Percentiles rank a stretch among this genome's conserved stretches.
Conservation (phyloP, 2,888 invertebrate genomes). For the Tanaodytes sp. region DNA sequence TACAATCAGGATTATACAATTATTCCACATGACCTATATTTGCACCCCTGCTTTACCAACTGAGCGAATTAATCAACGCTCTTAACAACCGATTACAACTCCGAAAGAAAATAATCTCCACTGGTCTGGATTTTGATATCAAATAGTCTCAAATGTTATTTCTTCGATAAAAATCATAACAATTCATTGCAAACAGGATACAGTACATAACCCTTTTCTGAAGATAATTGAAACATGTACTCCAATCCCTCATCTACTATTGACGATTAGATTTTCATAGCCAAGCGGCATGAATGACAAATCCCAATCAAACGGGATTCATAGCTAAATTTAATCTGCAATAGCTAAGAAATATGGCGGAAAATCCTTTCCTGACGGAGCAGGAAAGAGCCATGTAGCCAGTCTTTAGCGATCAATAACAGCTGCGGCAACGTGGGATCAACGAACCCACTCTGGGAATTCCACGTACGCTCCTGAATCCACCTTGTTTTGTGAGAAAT, state of each 20-base stretch:
- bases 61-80: constrained; percentile 15
- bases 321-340: no score
- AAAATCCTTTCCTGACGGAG: constrained; percentile 59
- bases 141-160: no score
- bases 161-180: no score
- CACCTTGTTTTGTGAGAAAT: constrained; percentile 44
- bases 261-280: no score
- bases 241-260: no score
- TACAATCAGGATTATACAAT: constrained; percentile 30
- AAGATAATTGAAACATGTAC: no score
- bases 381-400: constrained; percentile 64
- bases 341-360: constrained; percentile 43
- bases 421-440: constrained; percentile 69
- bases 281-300: no score
- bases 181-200: no score
- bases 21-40: constrained; percentile 41
- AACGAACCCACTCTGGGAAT: constrained; percentile 62
- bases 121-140: no score
- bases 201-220: no score
- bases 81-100: constrained; percentile 8
- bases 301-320: no score
- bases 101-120: constrained; percentile 6
- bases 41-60: constrained; percentile 32
- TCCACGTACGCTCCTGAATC: constrained; percentile 47
- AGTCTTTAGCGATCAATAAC: constrained; percentile 71